phyloP scores from a whole-genome alignment of 2,797 vertebrate genomes.

The Adrianichthys oophorus region DNA sequence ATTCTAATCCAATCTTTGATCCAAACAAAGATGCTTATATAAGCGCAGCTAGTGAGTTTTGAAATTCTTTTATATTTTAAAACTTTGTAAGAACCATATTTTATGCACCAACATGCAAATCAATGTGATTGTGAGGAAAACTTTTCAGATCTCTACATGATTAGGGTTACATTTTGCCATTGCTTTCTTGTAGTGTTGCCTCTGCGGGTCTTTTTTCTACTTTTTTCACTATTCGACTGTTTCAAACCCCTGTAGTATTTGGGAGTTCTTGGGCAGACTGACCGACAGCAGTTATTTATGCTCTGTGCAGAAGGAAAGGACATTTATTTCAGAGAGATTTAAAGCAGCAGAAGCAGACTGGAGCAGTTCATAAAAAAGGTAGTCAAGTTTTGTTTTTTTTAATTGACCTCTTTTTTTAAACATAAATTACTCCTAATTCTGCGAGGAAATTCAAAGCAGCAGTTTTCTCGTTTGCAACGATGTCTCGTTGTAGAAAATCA shows the following conservation, averaged over 20 bases:
- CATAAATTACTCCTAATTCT: constrained; percentile 37
- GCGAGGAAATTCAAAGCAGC: constrained; percentile 39
- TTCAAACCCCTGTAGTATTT: constrained; percentile 56
- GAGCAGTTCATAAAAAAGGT: background rate
- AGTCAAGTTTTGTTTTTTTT: background rate
- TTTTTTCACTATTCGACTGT: constrained; percentile 14
- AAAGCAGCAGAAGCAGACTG: constrained; percentile 13
- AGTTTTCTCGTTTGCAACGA: constrained; percentile 20
- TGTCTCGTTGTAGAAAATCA: constrained; percentile 50
- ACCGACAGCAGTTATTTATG: constrained; percentile 59
- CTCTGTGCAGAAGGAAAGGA: constrained; percentile 30
- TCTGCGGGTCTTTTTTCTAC: constrained; percentile 38
- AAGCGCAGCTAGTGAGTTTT: no score
- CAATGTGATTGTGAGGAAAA: constrained; percentile 7
- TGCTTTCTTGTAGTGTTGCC: constrained; percentile 35
- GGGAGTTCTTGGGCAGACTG: constrained; percentile 52
- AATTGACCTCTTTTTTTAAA: constrained; percentile 31
- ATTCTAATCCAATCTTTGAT: no score
- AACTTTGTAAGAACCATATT: no score
- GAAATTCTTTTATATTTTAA: no score
- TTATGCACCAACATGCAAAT: no score
- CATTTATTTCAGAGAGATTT: constrained; percentile 58
- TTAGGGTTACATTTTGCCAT: constrained; percentile 37
- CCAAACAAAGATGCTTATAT: no score
- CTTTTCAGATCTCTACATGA: constrained; percentile 39